Percentiles rank a stretch among this genome's conserved stretches.
phyloP scores from a whole-genome alignment of 2,888 invertebrate species.

The Lasioglossum leucozonium region DNA sequence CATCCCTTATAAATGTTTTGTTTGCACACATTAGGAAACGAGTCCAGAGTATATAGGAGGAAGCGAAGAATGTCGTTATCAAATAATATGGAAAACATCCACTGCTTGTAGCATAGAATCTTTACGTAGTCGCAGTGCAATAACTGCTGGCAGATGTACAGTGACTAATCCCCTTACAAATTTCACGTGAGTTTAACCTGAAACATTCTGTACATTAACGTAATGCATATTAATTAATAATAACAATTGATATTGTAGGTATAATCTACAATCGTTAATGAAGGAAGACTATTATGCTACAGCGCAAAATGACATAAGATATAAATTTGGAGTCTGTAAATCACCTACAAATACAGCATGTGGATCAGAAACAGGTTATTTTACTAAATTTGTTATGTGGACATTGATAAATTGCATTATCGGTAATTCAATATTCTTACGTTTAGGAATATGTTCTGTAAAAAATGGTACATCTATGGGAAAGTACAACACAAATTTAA shows the following conservation, averaged over 20 bases:
- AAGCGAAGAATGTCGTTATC: conserved; percentile 73
- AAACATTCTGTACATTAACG: conserved; percentile 14
- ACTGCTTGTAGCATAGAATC: conserved; percentile 76
- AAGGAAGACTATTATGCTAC: conserved; percentile 62
- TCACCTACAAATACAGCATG: conserved; percentile 66
- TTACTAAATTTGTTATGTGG: background rate
- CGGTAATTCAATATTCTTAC: conserved; percentile 6
- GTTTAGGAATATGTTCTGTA: conserved; percentile 75
- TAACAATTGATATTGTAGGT: conserved; percentile 62
- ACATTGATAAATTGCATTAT: conserved; percentile 20
- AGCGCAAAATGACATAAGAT: conserved; percentile 59
- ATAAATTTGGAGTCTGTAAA: conserved; percentile 75
- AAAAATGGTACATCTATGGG: conserved; percentile 73
- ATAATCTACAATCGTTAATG: conserved; percentile 74
- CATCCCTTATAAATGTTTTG: background rate
- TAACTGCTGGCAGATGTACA: conserved; percentile 70
- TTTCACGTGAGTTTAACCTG: conserved; percentile 62
- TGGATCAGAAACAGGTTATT: conserved; percentile 68
- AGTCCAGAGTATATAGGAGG: conserved; percentile 73
- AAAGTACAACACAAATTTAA: conserved; percentile 74
- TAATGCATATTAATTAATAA: background rate
- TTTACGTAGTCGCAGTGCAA: conserved; percentile 69
- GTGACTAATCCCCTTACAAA: conserved; percentile 77
- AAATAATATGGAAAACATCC: conserved; percentile 77
- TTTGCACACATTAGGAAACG: conserved; percentile 69